These are phyloP conservation scores for Ptiloglossa arizonensis DNA, from an alignment of 1,140 invertebrate species.

Conservation along the genomic window DNA sequence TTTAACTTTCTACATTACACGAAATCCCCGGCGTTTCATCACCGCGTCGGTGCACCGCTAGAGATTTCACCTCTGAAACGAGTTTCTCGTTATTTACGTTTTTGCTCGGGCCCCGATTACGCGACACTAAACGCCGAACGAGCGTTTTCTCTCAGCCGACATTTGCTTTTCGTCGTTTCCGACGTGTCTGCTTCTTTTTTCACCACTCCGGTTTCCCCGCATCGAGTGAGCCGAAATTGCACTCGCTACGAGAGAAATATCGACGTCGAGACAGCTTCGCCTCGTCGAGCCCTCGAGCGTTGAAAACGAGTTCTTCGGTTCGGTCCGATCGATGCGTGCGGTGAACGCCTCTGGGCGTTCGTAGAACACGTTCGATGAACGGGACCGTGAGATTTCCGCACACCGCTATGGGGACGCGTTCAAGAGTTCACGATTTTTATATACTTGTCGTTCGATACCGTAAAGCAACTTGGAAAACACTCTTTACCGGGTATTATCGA, in stretches of 20 bases:
- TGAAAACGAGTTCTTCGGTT: too few species aligned
- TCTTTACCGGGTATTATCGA: too few species aligned
- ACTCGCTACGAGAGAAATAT: background rate
- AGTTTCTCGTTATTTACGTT: constrained; percentile 52
- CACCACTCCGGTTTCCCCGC: too few species aligned
- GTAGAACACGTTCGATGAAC: too few species aligned
- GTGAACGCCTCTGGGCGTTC: background rate
- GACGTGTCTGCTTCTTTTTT: background rate
- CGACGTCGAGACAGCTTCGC: background rate
- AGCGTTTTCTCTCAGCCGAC: constrained; percentile 28
- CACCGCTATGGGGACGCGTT: too few species aligned
- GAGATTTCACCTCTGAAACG: constrained; percentile 51
- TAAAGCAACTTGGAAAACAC: too few species aligned
- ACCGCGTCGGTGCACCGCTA: constrained; percentile 26
- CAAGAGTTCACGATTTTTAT: too few species aligned
- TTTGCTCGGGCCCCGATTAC: constrained; percentile 40
- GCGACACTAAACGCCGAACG: constrained; percentile 46
- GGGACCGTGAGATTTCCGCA: too few species aligned
- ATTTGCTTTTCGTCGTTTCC: constrained; percentile 29
- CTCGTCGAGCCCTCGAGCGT: too few species aligned
- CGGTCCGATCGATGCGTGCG: too few species aligned
- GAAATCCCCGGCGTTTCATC: constrained; percentile 48
- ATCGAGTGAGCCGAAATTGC: background rate
- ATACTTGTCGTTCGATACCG: too few species aligned
- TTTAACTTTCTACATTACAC: constrained; percentile 48